A percentile compares a stretch with the other conserved stretches of the same genome.
phyloP scores from a whole-genome alignment of 2,113 vertebrate genomes.

The Lepisosteus oculatus region DNA sequence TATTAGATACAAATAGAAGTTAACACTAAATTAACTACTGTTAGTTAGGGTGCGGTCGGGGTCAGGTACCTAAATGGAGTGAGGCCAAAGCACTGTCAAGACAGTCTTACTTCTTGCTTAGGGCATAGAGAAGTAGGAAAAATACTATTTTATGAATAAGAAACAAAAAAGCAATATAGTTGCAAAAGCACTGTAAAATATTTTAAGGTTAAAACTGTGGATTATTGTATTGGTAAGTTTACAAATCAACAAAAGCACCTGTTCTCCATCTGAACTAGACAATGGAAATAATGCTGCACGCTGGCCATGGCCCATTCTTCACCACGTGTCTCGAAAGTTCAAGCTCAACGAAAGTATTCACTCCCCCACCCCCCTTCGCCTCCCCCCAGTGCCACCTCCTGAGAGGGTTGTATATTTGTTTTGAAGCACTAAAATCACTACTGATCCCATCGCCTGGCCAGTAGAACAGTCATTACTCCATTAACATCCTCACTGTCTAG shows the following conservation, averaged over 20 bases:
- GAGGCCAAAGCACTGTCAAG: constrained; percentile 86
- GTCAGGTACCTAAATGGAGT: constrained; percentile 82
- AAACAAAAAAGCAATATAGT: constrained; percentile 89
- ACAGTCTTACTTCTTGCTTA: constrained; percentile 85
- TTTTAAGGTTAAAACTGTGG: constrained; percentile 89
- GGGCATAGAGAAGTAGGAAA: constrained; percentile 63
- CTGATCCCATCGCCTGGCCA: constrained; percentile 83
- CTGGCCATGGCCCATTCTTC: constrained; percentile 83
- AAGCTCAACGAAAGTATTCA: constrained; percentile 77
- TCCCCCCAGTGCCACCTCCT: constrained; percentile 75
- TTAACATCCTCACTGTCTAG: constrained; percentile 87
- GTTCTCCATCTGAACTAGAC: constrained; percentile 84
- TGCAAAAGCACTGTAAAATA: constrained; percentile 92
- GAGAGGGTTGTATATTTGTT: constrained; percentile 77
- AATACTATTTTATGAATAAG: constrained; percentile 27
- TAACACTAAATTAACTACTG: constrained; percentile 86
- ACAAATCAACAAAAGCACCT: constrained; percentile 89
- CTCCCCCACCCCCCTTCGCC: constrained; percentile 69
- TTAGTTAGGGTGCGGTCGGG: constrained; percentile 81
- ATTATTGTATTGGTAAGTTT: constrained; percentile 91
- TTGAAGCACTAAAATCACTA: constrained; percentile 83
- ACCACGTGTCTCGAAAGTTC: constrained; percentile 64
- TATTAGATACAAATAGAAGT: constrained; percentile 76
- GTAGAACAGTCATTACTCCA: constrained; percentile 87
- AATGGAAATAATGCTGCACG: constrained; percentile 85